phyloP scores from a whole-genome alignment of 1,140 invertebrate species.

The Protaetia brevitarsis region DNA sequence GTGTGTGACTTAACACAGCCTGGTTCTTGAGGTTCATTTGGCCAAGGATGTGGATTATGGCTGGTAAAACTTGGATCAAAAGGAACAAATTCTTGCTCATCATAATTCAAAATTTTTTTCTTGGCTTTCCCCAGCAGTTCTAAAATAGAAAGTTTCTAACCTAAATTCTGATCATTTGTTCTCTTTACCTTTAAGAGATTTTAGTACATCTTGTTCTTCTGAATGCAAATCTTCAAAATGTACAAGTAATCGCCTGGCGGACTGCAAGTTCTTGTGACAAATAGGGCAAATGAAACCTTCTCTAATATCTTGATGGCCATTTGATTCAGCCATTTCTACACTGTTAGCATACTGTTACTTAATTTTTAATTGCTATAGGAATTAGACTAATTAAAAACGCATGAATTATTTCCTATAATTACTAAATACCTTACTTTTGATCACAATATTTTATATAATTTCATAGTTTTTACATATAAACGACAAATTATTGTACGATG shows the following conservation, averaged over 20 bases:
- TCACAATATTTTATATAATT: no score
- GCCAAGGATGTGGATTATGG: constrained; percentile 38
- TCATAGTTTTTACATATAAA: no score
- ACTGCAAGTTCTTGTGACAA: constrained; percentile 84
- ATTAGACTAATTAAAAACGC: no score
- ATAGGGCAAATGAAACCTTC: constrained; percentile 94
- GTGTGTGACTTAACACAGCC: constrained; percentile 68
- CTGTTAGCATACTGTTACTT: no score
- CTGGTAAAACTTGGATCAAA: constrained; percentile 52
- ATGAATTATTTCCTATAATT: no score
- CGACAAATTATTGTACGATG: no score
- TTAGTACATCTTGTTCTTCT: constrained; percentile 86
- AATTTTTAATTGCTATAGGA: no score
- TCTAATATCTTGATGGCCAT: constrained; percentile 61
- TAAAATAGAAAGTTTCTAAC: constrained; percentile 43
- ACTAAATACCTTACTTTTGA: no score
- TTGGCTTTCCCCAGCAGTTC: constrained; percentile 86
- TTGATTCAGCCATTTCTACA: constrained; percentile 47
- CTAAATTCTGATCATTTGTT: background rate
- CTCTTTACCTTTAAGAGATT: constrained; percentile 76
- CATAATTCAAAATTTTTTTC: constrained; percentile 80
- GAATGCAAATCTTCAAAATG: constrained; percentile 88
- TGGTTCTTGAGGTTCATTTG: constrained; percentile 61
- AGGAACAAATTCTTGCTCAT: constrained; percentile 61
- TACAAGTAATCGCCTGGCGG: constrained; percentile 72